Base-by-base conservation (phyloP, 2,797 vertebrate genomes). In the Bufotes viridis region DNA sequence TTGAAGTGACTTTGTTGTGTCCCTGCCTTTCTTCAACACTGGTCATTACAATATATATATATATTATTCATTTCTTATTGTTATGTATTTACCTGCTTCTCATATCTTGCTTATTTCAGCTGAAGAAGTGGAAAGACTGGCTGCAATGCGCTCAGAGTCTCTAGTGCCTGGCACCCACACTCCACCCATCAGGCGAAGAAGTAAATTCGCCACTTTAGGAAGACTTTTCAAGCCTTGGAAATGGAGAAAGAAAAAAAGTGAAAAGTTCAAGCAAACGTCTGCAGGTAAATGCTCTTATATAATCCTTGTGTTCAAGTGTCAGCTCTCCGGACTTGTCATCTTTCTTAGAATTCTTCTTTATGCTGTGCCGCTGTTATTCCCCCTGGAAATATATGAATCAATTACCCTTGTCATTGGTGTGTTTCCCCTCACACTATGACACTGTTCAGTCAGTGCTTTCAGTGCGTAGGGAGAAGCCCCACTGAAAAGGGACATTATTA, bases 211-310 rank as follows among this genome's bases (percentile, higher is more conserved):
- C 90, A 97, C 97, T 83, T 95, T 99, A 3, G 98, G 98, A 70
- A 97, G 97, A 90, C 94, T 99, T 91, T 98, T 99, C 93, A 99
- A 99, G 91, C 98, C 98, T 57, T 99, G 98, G 98, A 99, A 99
- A 90, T 99, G 98, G 98, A 97, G 98, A 93, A 99, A 99, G 97
- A 99, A 98, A 96, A 99, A 99, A 96, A 99, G 98, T 0, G 98
- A 99, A 90, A 99, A 98, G 93, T 99, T 99, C 92, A 99, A 98
- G 91, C 98, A 99, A 92, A 98, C 98, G 3, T 99, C 98, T 61
- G 97, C 97, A 93, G 98, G 98, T 99, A 96, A 80, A 14, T 61
- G 70, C 26, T 34, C 13, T 42, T 63, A 3, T 5, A 6, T 29
- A n/a, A 14, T 58, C 15, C 2, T 79, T 24, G 51, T 55, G 22